Conservation (phyloP, 2,113 vertebrate genomes). For the Neomonachus schauinslandi region DNA sequence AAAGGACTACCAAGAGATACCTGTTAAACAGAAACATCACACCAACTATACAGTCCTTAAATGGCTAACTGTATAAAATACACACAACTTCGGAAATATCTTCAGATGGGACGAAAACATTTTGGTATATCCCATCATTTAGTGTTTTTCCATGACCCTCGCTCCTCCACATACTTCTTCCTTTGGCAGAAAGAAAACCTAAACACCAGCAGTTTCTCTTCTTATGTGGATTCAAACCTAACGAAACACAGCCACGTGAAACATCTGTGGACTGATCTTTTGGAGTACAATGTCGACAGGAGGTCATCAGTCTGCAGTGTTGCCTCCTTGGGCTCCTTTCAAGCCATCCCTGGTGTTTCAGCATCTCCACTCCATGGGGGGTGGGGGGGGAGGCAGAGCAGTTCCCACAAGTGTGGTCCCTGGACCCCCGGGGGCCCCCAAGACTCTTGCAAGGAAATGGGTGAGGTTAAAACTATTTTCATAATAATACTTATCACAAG, state of each 20-base stretch:
- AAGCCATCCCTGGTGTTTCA: neutral
- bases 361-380: neutral
- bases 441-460: constrained; percentile 23
- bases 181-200: neutral
- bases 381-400: neutral
- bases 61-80: neutral
- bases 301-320: neutral
- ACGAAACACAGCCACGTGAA: neutral
- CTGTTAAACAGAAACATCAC: neutral
- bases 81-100: neutral
- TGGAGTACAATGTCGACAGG: accelerated
- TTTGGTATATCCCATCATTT: neutral
- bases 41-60: neutral
- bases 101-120: neutral
- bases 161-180: neutral
- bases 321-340: neutral
- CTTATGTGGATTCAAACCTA: neutral
- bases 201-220: neutral
- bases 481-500: neutral
- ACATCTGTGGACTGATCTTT: neutral
- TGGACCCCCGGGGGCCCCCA: neutral
- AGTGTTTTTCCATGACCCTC: neutral
- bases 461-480: constrained; percentile 55
- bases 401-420: neutral
- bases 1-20: neutral